phyloP scores from a whole-genome alignment of 1,140 invertebrate species.

The Drosophila serrata region DNA sequence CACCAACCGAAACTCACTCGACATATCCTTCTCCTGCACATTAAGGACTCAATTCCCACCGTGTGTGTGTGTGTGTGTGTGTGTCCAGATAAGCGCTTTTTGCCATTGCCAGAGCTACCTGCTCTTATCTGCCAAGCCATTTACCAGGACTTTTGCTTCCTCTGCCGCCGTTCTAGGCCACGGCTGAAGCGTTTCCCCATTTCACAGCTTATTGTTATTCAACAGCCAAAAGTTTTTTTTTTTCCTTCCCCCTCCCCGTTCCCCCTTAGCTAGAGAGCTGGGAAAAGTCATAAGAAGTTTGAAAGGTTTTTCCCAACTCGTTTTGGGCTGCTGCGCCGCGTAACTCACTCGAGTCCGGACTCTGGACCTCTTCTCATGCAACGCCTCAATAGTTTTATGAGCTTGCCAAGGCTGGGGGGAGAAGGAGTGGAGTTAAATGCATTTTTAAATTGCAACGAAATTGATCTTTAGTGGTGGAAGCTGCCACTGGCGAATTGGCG shows the following conservation, averaged over 20 bases:
- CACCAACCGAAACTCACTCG: neutral
- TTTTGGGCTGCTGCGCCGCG: slow-evolving; percentile 56
- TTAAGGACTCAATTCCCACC: neutral
- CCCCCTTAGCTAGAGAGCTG: no score
- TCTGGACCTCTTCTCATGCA: slow-evolving; percentile 9
- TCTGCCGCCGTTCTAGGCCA: slow-evolving; percentile 6
- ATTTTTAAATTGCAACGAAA: slow-evolving; percentile 71
- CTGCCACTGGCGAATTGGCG: slow-evolving; percentile 3
- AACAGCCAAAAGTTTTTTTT: slow-evolving; percentile 65
- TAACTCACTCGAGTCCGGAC: slow-evolving; percentile 40
- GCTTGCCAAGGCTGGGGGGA: slow-evolving; percentile 3
- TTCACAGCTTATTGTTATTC: slow-evolving; percentile 81
- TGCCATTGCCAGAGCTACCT: slow-evolving; percentile 42
- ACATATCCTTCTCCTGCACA: neutral
- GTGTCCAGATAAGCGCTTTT: slow-evolving; percentile 49
- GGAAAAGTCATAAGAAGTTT: slow-evolving; percentile 80
- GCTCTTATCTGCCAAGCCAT: slow-evolving; percentile 68
- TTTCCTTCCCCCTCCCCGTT: no score
- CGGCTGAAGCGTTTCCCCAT: slow-evolving; percentile 42
- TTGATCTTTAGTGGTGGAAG: slow-evolving; percentile 69
- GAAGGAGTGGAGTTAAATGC: slow-evolving; percentile 54
- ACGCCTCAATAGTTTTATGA: slow-evolving; percentile 22
- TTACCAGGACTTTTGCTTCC: slow-evolving; percentile 48
- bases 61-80: slow-evolving; percentile 25
- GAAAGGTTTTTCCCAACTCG: slow-evolving; percentile 71